Percentiles rank a stretch among this genome's conserved stretches.
These are phyloP conservation scores for Tipula vernalis DNA, from an alignment of 2,888 invertebrate species.

Conservation along the genomic window DNA sequence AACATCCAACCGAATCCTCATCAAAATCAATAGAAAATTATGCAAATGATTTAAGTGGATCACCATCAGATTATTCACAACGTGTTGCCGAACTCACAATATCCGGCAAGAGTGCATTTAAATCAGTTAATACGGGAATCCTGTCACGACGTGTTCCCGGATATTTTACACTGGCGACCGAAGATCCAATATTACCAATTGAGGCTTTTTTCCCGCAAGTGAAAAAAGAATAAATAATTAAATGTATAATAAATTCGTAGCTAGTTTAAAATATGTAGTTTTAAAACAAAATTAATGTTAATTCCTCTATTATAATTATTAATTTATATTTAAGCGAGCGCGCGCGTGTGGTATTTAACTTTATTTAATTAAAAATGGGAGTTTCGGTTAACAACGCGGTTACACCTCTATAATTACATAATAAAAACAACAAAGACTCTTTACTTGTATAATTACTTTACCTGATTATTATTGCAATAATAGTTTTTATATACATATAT, in stretches of 20 bases:
- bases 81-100: conserved; percentile 60
- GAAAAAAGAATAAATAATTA: conserved; percentile 40
- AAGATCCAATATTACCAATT: conserved; percentile 67
- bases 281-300: neutral
- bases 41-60: conserved; percentile 21
- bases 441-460: neutral
- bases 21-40: conserved; percentile 28
- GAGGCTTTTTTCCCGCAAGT: conserved; percentile 69
- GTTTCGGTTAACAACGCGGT: neutral
- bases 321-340: neutral
- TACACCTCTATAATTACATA: neutral
- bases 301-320: neutral
- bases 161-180: conserved; percentile 62
- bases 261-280: neutral
- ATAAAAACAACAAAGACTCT: neutral
- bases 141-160: conserved; percentile 44
- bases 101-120: conserved; percentile 49
- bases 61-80: conserved; percentile 46
- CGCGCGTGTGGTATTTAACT: neutral
- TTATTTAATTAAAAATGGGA: neutral
- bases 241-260: neutral
- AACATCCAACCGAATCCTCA: neutral
- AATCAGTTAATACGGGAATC: conserved; percentile 44
- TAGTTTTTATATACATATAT: neutral
- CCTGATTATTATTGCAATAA: neutral